phyloP scores from a whole-genome alignment of 2,888 invertebrate species.

The Leptinotarsa rubiginosa region DNA sequence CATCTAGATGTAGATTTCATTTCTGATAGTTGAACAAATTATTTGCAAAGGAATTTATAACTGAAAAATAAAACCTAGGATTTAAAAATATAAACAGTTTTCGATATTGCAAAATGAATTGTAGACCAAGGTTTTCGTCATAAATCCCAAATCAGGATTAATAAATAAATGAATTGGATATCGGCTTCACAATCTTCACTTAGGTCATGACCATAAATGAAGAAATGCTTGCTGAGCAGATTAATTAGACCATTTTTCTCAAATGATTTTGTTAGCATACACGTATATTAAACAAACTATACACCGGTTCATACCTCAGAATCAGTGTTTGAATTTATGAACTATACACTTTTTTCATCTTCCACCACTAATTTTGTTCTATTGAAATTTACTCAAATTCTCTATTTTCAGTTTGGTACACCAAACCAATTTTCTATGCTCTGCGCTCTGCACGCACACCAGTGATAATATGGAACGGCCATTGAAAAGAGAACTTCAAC shows the following conservation, averaged over 20 bases:
- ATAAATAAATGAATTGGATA: too few relatives aligned
- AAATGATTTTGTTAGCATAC: not conserved
- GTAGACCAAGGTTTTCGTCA: too few relatives aligned
- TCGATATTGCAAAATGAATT: not conserved
- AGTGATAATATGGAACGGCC: not conserved
- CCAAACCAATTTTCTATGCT: not conserved
- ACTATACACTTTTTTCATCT: not conserved
- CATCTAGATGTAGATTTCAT: not conserved
- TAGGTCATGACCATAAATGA: not conserved
- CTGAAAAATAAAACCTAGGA: not conserved
- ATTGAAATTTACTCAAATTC: not conserved
- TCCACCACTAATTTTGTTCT: not conserved
- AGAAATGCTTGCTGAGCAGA: conserved; percentile 4
- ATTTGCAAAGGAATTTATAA: too few relatives aligned
- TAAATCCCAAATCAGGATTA: too few relatives aligned
- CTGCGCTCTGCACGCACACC: not conserved
- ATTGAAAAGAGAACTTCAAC: too few relatives aligned
- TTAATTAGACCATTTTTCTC: not conserved
- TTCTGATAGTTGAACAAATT: not conserved
- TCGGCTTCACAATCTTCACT: not conserved
- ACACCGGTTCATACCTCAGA: not conserved
- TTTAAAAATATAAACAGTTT: not conserved
- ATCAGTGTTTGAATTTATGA: not conserved
- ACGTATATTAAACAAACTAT: not conserved
- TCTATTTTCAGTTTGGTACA: conserved; percentile 1